Evolutionary conservation across 2,113 vertebrate species (phyloP), one percentile per base, ranked within the genome.

Genomic region (Poeciliopsis turrubarensis): DNA sequence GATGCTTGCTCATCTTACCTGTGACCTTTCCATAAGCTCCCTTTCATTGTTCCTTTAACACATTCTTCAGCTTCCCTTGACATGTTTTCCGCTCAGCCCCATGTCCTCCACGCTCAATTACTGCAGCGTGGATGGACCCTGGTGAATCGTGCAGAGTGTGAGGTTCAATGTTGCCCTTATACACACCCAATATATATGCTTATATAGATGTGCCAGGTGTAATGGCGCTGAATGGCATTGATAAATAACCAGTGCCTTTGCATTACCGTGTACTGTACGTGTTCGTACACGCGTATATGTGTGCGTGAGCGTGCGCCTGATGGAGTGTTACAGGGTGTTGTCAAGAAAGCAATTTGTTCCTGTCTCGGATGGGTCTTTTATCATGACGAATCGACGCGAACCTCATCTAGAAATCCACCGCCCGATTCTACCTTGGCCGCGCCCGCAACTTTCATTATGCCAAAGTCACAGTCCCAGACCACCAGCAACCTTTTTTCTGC

Each of bases 291-390:
- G 30, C 51, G 70, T 83, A 70, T 66, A 44, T 60, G 17, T 63
- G 78, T 1, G 60, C 32, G 13, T 22, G 71, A n/a, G 26, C 26
- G 72, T 87, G 90, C 67, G 61, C 44, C 79, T 92, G 90, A 93
- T 89, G 81, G 86, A 91, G 90, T 87, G 84, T 90, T 91, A 92
- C 89, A 90, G 89, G 86, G 84, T 90, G 89, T 93, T 92, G 91
- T 92, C 90, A 92, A 92, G 89, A 92, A 93, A 92, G 88, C 90
- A 90, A 92, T 93, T 92, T 92, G 87, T 91, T 91, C 87, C 89
- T 87, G 89, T 87, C 89, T 91, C 78, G 64, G 78, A 89, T 82
- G 89, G 65, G 64, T 82, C 90, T 87, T 93, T 89, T 89, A 92
- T 92, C 86, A 85, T 89, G 90, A 92, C 89, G 90, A 91, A 92